phyloP scores from a whole-genome alignment of 92 coral and sea anemone species.

The Plumapathes pennacea region DNA sequence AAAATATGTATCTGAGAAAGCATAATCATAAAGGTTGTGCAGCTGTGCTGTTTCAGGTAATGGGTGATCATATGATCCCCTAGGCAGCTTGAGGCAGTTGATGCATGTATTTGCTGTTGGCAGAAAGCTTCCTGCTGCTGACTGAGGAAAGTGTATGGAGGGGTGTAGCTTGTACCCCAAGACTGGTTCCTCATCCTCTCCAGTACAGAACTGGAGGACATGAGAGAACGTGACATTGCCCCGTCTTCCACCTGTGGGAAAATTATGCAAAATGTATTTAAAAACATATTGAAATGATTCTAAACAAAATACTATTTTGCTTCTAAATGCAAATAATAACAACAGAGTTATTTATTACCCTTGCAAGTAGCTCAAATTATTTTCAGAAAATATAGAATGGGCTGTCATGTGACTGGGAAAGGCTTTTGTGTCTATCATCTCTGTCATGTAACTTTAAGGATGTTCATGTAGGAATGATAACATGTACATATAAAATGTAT shows the following conservation, averaged over 20 bases:
- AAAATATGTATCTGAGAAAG: slow-evolving; percentile 46
- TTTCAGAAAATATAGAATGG: neutral
- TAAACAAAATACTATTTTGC: too few species aligned
- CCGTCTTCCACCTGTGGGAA: slow-evolving; percentile 58
- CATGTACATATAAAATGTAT: slow-evolving; percentile 2
- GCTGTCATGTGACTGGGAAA: neutral
- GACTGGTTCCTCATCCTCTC: slow-evolving; percentile 40
- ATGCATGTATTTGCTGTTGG: slow-evolving; percentile 54
- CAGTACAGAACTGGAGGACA: slow-evolving; percentile 45
- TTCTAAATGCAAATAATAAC: too few species aligned
- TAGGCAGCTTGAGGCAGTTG: slow-evolving; percentile 29
- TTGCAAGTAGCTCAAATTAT: too few species aligned
- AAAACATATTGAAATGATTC: too few species aligned
- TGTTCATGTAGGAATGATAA: slow-evolving; percentile 10
- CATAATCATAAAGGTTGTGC: slow-evolving; percentile 36
- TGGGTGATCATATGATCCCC: slow-evolving; percentile 25
- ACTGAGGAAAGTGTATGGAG: slow-evolving; percentile 15
- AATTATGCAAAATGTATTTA: too few species aligned
- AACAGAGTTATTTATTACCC: too few species aligned
- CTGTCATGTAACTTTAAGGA: slow-evolving; percentile 1
- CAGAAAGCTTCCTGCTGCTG: slow-evolving; percentile 14
- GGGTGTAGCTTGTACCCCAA: slow-evolving; percentile 38
- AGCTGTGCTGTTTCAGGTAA: slow-evolving; percentile 19
- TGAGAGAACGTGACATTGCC: slow-evolving; percentile 36
- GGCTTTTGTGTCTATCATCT: too few species aligned